Evolutionary conservation across 2,113 vertebrate species (phyloP).

Genomic region (Heterocephalus glaber): DNA sequence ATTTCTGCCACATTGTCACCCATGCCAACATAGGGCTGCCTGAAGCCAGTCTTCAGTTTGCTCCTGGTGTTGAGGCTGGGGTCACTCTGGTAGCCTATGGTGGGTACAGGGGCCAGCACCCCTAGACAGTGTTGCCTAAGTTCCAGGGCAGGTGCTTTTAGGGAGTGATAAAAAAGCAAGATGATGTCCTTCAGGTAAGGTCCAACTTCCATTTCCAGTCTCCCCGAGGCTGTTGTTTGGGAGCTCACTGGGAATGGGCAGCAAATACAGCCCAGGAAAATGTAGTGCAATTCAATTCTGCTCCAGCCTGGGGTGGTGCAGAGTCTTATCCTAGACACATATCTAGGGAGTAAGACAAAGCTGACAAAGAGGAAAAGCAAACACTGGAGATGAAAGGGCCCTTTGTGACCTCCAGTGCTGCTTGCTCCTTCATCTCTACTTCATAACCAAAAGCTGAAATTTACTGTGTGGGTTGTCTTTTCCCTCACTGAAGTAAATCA

Average conservation of each 20-base stretch:
- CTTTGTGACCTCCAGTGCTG: neutral
- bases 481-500: neutral
- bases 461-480: neutral
- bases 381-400: neutral
- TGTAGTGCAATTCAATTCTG: neutral
- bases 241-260: neutral
- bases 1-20: conserved; percentile 77
- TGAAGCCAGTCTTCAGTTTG: conserved; percentile 62
- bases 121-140: neutral
- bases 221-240: neutral
- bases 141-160: neutral
- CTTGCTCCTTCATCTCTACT: neutral
- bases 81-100: conserved; percentile 38
- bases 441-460: neutral
- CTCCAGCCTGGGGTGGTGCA: neutral
- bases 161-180: neutral
- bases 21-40: conserved; percentile 54
- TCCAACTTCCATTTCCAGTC: neutral
- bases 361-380: neutral
- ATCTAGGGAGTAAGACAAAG: neutral
- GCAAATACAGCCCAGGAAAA: neutral
- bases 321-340: neutral
- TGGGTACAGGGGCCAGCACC: neutral
- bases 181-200: neutral
- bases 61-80: conserved; percentile 15